Evolutionary conservation across 2,888 invertebrate genomes (phyloP), one percentile per base, ranked within the genome.

Genomic region (Parelbella ahira): DNA sequence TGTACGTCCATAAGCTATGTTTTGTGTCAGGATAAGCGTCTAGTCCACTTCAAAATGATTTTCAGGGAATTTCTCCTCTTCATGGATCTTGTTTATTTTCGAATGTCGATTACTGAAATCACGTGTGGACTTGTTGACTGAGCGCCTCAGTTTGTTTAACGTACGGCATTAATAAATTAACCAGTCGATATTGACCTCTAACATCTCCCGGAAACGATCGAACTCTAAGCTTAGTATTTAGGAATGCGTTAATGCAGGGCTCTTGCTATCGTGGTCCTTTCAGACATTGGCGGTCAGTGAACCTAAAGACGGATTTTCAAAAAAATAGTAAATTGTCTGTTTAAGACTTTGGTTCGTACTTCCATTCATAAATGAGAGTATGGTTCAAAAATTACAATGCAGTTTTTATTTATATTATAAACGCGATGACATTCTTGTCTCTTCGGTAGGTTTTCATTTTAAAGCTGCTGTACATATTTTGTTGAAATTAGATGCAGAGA

Each of bases 71-170:
- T 58, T 66, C 60, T 68, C 61, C 63, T 60, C 60, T 56, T 61
- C 50, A 58, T 56, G 61, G 52, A 50, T 50, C 51, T 56, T 79
- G 84, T 86, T 84, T 86, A 82, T 83, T 84, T 83, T 78, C 58
- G 63, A 59, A 68, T 73, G 82, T 79, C 83, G 67, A 74, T 69
- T 70, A 63, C 67, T 60, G 60, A 61, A 62, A 67, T 74, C 76
- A 70, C 68, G 69, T 69, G 72, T 59, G 54, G 53, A 56, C 53
- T 54, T 63, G 78, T 66, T 72, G 82, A 84, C 58, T 67, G 83
- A 81, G 58, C 49, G 38, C 62, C 65, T 81, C 79, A 77, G 69
- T 65, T 58, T 75, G 79, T 80, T 76, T 76, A 75, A 59, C 54
- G 63, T 68, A 67, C 63, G 64, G 66, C 56, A 61, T 58, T 59